These are phyloP conservation scores for Rhabdornis inornatus DNA, from an alignment of 2,113 vertebrate species.

Conservation along the genomic window DNA sequence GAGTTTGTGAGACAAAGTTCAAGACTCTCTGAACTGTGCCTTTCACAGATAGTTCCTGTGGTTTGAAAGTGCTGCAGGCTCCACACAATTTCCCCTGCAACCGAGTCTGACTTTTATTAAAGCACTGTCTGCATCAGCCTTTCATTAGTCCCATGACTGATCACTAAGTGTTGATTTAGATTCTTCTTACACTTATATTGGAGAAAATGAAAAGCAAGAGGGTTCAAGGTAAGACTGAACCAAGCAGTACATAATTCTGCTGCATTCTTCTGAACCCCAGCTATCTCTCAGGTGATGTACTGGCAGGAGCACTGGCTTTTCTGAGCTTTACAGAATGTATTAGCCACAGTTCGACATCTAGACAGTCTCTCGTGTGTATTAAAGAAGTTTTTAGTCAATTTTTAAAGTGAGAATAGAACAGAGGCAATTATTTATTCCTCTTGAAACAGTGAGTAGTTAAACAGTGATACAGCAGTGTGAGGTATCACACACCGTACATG, in stretches of 20 bases:
- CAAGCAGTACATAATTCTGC: background rate
- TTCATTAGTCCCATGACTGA: background rate
- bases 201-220: background rate
- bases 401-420: background rate
- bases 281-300: background rate
- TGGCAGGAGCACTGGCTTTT: background rate
- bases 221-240: background rate
- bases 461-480: background rate
- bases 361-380: background rate
- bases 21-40: background rate
- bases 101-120: background rate
- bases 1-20: background rate
- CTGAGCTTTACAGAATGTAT: background rate
- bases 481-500: background rate
- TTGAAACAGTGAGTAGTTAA: background rate
- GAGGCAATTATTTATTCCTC: background rate
- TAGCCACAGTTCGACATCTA: background rate
- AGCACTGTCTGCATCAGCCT: background rate
- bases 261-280: background rate
- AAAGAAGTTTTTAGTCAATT: background rate
- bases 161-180: background rate
- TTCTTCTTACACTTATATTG: background rate
- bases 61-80: background rate
- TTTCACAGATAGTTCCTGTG: background rate
- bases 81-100: background rate